Evolutionary conservation across 2,888 invertebrate species (phyloP), one percentile per base, ranked within the genome.

Genomic region (Drosophila koepferae): DNA sequence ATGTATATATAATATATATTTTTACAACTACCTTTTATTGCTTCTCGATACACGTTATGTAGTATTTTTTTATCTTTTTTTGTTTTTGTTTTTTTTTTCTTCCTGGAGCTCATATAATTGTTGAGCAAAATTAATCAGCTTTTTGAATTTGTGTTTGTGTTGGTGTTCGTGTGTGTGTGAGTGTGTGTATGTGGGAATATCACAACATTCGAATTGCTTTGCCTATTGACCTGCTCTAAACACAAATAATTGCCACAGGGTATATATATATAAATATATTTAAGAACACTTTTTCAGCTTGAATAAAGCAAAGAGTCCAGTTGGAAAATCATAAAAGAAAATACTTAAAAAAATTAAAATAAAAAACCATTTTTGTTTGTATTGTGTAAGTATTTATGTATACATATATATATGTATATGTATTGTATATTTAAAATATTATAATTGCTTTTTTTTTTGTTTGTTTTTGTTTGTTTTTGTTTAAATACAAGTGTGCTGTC

Each of bases 21-120:
- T 69, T 90, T 79, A 86, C 72, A 86, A 81, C 87, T 93, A 93
- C 92, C 91, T 91, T 86, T 93, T 93, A 93, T 93, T 93, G 93
- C 93, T 93, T 93, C 81, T 92, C 89, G 93, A 93, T 93, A 93
- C 93, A 90, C 92, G 92, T 92, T 88, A 80, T 87, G 70, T 89
- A 82, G 82, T 86, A n/a, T 55, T 41, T 55, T n/a, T 28, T 40
- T 41, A 28, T n/a, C 16, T 28, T n/a, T 40, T 40, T 54, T 54
- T 78, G 85, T 81, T 83, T 82, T 74, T 82, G 79, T 41, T 41
- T 41, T 41, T 41, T 40, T n/a, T n/a, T n/a, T 77, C 74, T 78
- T 72, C 68, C 63, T 90, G 89, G 80, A 86, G 82, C 87, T 84
- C 82, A 80, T 62, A 38, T 53, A 46, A 44, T 28, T 20, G 41